These are phyloP conservation scores for Discoglossus pictus DNA, from an alignment of 2,797 vertebrate genomes.

Conservation along the genomic window DNA sequence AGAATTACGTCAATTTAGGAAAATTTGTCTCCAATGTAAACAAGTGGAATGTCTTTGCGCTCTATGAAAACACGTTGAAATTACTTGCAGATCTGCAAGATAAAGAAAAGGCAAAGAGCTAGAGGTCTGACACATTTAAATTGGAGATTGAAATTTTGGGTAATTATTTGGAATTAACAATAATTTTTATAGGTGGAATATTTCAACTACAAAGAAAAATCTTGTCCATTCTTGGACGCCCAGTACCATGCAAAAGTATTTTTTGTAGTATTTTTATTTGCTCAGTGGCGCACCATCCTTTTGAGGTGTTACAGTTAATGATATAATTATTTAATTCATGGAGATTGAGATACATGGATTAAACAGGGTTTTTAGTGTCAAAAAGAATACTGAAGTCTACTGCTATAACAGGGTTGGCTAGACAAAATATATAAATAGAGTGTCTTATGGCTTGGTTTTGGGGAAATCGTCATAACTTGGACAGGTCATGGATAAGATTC, in stretches of 20 bases:
- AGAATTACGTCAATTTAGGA: constrained; percentile 82
- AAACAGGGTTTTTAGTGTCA: too few species aligned
- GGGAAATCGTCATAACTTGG: too few species aligned
- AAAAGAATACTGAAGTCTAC: too few species aligned
- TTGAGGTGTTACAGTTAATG: too few species aligned
- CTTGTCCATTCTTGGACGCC: not conserved
- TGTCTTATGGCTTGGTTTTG: too few species aligned
- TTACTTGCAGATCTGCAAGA: constrained; percentile 76
- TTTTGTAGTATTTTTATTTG: not conserved
- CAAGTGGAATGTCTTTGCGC: constrained; percentile 71
- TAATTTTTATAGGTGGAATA: constrained; percentile 18
- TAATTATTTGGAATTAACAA: constrained; percentile 61
- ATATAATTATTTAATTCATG: too few species aligned
- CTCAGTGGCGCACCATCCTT: too few species aligned
- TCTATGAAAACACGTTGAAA: constrained; percentile 75
- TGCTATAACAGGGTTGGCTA: too few species aligned
- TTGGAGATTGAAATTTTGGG: constrained; percentile 60
- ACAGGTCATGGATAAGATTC: too few species aligned
- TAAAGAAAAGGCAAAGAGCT: constrained; percentile 63
- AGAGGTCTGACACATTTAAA: constrained; percentile 63
- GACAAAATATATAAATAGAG: too few species aligned
- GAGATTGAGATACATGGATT: too few species aligned
- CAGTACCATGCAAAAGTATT: not conserved
- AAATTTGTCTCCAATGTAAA: constrained; percentile 85
- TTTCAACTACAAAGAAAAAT: not conserved